A percentile compares a stretch with the other conserved stretches of the same genome.
These are phyloP conservation scores for Cotesia vestalis DNA, from an alignment of 1,140 invertebrate genomes.

Conservation along the genomic window DNA sequence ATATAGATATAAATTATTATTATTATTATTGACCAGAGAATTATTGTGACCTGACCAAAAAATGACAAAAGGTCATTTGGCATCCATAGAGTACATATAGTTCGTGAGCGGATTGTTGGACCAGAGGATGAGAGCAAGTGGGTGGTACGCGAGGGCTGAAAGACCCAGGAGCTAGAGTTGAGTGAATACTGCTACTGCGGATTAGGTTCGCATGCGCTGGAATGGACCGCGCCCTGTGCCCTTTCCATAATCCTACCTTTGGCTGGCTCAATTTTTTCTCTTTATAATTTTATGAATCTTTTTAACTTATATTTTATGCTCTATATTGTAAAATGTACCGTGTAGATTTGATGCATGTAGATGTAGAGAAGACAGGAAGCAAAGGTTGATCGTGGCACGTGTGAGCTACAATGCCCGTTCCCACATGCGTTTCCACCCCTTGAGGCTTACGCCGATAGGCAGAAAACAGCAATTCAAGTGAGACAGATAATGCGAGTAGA, in stretches of 20 bases:
- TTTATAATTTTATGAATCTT: conserved; percentile 5
- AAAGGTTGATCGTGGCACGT: conserved; percentile 51
- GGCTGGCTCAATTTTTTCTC: conserved; percentile 28
- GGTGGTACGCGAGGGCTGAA: not conserved
- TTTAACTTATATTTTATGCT: not conserved
- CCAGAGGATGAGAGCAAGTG: conserved; percentile 34
- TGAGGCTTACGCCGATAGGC: conserved; percentile 8
- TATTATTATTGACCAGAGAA: too few relatives aligned
- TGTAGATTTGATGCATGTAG: too few relatives aligned
- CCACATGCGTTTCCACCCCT: conserved; percentile 48
- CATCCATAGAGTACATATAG: conserved; percentile 17
- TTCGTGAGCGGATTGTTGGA: conserved; percentile 36
- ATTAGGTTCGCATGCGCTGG: conserved; percentile 57
- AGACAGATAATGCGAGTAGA: conserved; percentile 11
- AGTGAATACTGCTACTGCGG: conserved; percentile 21
- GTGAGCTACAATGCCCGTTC: conserved; percentile 62
- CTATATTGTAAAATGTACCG: too few relatives aligned
- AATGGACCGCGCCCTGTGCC: conserved; percentile 57
- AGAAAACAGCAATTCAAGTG: conserved; percentile 35
- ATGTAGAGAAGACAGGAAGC: conserved; percentile 21
- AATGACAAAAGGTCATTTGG: conserved; percentile 3
- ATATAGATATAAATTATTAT: too few relatives aligned
- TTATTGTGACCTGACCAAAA: too few relatives aligned
- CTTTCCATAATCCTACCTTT: conserved; percentile 43
- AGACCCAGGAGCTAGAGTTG: too few relatives aligned